phyloP scores from a whole-genome alignment of 2,113 vertebrate species.

The Monarcha castaneiventris region DNA sequence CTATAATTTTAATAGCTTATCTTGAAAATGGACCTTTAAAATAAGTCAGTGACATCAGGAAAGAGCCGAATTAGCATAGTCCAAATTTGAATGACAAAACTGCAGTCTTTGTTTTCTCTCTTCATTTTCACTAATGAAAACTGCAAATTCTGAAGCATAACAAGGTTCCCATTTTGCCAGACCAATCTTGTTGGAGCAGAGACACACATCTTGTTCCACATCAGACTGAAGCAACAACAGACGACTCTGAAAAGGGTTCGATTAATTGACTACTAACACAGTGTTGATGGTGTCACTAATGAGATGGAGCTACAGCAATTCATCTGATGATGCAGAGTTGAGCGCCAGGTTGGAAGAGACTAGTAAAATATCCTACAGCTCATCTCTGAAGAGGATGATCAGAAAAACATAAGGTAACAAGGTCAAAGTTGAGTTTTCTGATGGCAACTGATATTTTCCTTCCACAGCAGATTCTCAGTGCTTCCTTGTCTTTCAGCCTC shows the following conservation, averaged over 20 bases:
- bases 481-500: background rate
- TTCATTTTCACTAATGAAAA: background rate
- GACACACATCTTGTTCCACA: background rate
- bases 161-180: background rate
- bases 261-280: background rate
- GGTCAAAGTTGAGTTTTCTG: background rate
- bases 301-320: background rate
- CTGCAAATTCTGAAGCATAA: background rate
- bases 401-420: background rate
- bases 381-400: background rate
- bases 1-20: background rate
- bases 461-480: background rate
- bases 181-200: background rate
- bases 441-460: background rate
- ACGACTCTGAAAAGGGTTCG: background rate
- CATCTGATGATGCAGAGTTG: background rate
- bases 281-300: background rate
- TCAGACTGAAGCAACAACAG: background rate
- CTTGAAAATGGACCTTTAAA: background rate
- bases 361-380: background rate
- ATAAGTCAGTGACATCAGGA: background rate
- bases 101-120: background rate
- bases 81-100: background rate
- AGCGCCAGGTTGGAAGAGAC: background rate
- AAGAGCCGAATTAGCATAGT: background rate